Base-by-base conservation (phyloP, 2,113 vertebrate species). In the Ochotona princeps region DNA sequence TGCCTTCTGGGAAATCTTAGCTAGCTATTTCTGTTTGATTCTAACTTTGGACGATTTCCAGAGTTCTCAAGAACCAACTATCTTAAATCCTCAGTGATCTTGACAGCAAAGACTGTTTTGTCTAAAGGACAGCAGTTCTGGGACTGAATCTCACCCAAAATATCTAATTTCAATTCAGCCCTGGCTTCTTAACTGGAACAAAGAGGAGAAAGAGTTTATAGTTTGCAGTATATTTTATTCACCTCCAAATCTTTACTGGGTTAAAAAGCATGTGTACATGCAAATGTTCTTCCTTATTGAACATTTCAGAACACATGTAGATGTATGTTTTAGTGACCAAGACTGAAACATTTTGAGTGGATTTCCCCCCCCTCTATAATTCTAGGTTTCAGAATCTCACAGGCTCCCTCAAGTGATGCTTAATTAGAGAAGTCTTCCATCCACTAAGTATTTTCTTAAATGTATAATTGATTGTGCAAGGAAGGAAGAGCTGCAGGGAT, bases 401-500 rank as follows among this genome's bases (percentile, higher is more conserved):
- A 92, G 94, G 35, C 87, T 96, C 51, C 82, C 96, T 95, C 89
- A 98, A 96, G 96, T 96, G 97, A 95, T 96, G 95, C 97, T 97
- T 98, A 98, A 98, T 98, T 98, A 98, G 96, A 97, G 96, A 97
- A 97, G 95, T 83, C 97, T 97, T 97, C 97, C 96, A 96, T 97
- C 96, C 96, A 96, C 97, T 96, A 98, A 98, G 98, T 98, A 98
- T 98, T 98, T 98, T 98, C 97, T 98, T 98, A 98, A 98, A 98
- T 98, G 96, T 96, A 97, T 98, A 98, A 98, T 98, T 98, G 97
- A 98, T 98, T 98, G 97, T 97, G 90, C 95, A 96, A 97, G 97
- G 97, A 98, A 98, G 97, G 97, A 98, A 98, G 98, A 98, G 96
- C 96, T 95, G 96, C 97, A 97, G 97, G 97, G 98, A 97, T 98